These are phyloP conservation scores for Macropodus opercularis DNA, from an alignment of 2,797 vertebrate genomes.

Conservation along the genomic window DNA sequence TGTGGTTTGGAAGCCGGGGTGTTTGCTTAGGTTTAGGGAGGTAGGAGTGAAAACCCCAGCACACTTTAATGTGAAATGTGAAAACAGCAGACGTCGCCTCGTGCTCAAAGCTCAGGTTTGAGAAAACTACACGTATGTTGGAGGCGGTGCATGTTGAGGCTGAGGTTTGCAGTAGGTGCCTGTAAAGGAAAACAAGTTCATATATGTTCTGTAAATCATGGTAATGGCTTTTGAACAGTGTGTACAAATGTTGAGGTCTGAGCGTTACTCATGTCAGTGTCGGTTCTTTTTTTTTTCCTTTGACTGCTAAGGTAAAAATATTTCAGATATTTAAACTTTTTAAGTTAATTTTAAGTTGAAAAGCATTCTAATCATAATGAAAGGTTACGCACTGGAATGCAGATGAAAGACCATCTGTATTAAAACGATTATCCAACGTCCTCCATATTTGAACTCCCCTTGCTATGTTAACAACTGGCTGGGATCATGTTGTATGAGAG, in stretches of 20 bases:
- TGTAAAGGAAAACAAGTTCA: conserved; percentile 26
- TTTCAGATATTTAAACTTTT: too few relatives aligned
- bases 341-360: too few relatives aligned
- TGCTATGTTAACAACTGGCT: conserved; percentile 54
- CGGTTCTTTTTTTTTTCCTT: too few relatives aligned
- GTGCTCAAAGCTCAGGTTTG: conserved; percentile 19
- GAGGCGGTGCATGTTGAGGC: conserved; percentile 30
- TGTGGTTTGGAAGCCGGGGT: conserved; percentile 76
- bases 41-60: conserved; percentile 63
- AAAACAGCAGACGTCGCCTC: conserved; percentile 35
- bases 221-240: conserved; percentile 41
- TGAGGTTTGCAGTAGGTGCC: conserved; percentile 13
- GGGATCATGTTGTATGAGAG: conserved; percentile 66
- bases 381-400: too few relatives aligned
- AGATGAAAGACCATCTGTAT: neutral
- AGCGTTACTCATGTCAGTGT: conserved; percentile 4
- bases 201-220: conserved; percentile 25
- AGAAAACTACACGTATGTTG: conserved; percentile 26
- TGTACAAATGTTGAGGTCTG: conserved; percentile 25
- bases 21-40: conserved; percentile 77
- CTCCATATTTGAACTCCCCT: conserved; percentile 58
- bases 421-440: conserved; percentile 38
- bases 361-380: too few relatives aligned
- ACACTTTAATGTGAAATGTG: conserved; percentile 35
- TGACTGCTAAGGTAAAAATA: too few relatives aligned